Base-by-base conservation (phyloP, 2,888 invertebrate genomes). In the Tillus elongatus region DNA sequence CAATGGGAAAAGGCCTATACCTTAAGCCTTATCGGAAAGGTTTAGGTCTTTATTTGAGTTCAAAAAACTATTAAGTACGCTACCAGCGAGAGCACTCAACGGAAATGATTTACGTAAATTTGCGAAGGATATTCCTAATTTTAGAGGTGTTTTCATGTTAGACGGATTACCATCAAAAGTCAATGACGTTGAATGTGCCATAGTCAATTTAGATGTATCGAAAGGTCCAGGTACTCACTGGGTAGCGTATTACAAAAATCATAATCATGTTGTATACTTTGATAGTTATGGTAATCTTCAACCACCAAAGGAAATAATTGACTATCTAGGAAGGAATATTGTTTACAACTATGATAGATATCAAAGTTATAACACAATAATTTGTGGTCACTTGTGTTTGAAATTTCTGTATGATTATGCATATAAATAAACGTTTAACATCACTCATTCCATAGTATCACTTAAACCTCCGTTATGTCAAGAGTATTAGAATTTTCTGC, bases 1-100 rank as follows among this genome's bases (percentile, higher is more conserved):
- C 57, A 10, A 38, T 62, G 10, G 46, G 46, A 9, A 57, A 54
- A 43, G 59, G 59, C 4, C 24, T 60, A 16, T 52, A 45, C 44
- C 37, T 61, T 3, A 54, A 54, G 42, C 53, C 55, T 33, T 51
- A 57, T 36, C 16, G 37, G 26, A 41, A 37, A 36, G 49, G 46
- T 15, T 35, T 43, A 6, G 50, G 47, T 19, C 15, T 51, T 26
- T 45, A 37, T 38, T 24, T 44, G n/a, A 39, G 27, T 30, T 36
- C 15, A 44, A 41, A 44, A 40, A 44, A 31, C 45, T 39, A 12
- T 6, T 43, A 40, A 37, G 30, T 8, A 14, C 30, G 37, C 44
- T 46, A 56, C 58, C 53, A 13, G 35, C 42, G 31, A 49, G 50
- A 40, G 45, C 51, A 13, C 45, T 60, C 35, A 56, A 50, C 15